A percentile compares a stretch with the other conserved stretches of the same genome.
Evolutionary conservation across 2,888 invertebrate species (phyloP).

Genomic region (Endotricha flammealis): DNA sequence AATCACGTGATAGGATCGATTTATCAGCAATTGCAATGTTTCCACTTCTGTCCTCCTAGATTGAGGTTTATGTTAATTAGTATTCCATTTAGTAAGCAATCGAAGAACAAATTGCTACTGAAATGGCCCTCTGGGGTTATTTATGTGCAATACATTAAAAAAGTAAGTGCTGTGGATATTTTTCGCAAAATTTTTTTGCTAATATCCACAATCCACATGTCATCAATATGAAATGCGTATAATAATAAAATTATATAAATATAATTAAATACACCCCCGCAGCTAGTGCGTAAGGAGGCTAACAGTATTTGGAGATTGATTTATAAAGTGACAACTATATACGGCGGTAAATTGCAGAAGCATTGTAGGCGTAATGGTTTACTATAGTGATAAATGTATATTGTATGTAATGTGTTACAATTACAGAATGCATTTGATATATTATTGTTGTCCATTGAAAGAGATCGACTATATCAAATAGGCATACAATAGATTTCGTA

Average conservation of each 20-base stretch:
- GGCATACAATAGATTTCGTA: too few relatives aligned
- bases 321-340: conserved; percentile 7
- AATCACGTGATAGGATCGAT: conserved; percentile 67
- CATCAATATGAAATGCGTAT: background rate
- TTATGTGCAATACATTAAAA: background rate
- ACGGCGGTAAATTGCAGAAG: conserved; percentile 10
- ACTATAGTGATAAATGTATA: conserved; percentile 22
- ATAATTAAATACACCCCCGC: too few relatives aligned
- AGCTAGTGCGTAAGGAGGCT: too few relatives aligned
- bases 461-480: too few relatives aligned
- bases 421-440: conserved; percentile 33
- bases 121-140: conserved; percentile 1
- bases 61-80: conserved; percentile 40
- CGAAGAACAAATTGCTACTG: conserved; percentile 8
- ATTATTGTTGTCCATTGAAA: too few relatives aligned
- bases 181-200: too few relatives aligned
- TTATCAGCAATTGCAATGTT: conserved; percentile 59
- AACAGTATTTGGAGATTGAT: conserved; percentile 1
- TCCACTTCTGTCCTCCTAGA: conserved; percentile 45
- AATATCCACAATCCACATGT: background rate
- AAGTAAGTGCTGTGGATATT: too few relatives aligned
- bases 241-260: too few relatives aligned
- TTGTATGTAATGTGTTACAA: conserved; percentile 31
- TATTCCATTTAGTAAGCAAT: conserved; percentile 21
- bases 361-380: conserved; percentile 18